Conservation (phyloP, 1,140 invertebrate species). For the Ectropis grisescens region DNA sequence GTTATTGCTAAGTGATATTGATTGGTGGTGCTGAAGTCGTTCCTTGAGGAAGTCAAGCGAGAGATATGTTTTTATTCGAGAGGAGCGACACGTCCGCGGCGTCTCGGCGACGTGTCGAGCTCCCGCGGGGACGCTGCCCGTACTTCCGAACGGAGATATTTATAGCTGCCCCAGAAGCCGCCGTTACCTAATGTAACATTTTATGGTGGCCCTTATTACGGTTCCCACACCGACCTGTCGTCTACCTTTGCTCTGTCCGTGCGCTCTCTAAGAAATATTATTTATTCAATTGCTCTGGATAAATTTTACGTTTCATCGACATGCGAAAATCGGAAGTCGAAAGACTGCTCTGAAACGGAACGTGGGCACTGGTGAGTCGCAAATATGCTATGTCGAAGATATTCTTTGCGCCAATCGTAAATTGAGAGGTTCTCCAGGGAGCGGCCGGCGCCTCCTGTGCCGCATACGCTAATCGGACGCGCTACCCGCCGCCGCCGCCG, state of each 20-base stretch:
- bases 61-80: slow-evolving; percentile 60
- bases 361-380: slow-evolving; percentile 35
- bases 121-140: slow-evolving; percentile 59
- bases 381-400: slow-evolving; percentile 49
- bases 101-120: slow-evolving; percentile 45
- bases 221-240: slow-evolving; percentile 32
- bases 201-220: slow-evolving; percentile 67
- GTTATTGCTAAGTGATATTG: slow-evolving; percentile 56
- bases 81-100: slow-evolving; percentile 57
- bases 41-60: slow-evolving; percentile 34
- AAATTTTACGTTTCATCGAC: slow-evolving; percentile 17
- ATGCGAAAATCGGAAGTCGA: slow-evolving; percentile 9
- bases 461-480: slow-evolving; percentile 62
- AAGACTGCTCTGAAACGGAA: not conserved
- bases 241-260: slow-evolving; percentile 17
- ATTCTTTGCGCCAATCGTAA: slow-evolving; percentile 69
- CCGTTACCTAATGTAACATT: slow-evolving; percentile 66
- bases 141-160: slow-evolving; percentile 66
- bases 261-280: slow-evolving; percentile 20
- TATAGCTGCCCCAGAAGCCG: slow-evolving; percentile 64
- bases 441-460: slow-evolving; percentile 34
- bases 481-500: slow-evolving; percentile 19
- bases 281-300: slow-evolving; percentile 27
- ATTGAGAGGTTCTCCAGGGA: slow-evolving; percentile 48
- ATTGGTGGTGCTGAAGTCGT: slow-evolving; percentile 30